Base-by-base conservation (phyloP, 2,797 vertebrate species). In the Hydrolagus colliei region DNA sequence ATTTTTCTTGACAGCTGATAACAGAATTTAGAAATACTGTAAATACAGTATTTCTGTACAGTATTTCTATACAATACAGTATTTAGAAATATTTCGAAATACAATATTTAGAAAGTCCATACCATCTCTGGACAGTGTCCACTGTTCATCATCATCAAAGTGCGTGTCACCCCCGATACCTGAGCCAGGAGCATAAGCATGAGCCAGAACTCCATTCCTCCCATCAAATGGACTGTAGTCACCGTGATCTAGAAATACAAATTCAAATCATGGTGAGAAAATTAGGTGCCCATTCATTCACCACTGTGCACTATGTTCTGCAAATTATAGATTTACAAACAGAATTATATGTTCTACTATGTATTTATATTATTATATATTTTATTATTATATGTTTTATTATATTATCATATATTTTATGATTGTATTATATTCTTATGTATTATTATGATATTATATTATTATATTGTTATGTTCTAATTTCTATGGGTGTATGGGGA, bases 81-180 rank as follows among this genome's bases (percentile, higher is more conserved):
- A 62, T 20, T n/a, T 13, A 27, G 14, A 0, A 16, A 62, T 59
- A n/a, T 13, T 18, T 13, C 16, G 62, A 5, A 32, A 7, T 32
- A n/a, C 20, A 68, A 73, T 18, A 18, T 76, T 14, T n/a, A n/a
- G 13, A 68, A 13, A 80, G 87, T 87, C 72, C 73, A 41, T 78
- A 86, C 85, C 85, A 73, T 86, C 6, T 18, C 14, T 27, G 6
- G 35, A 59, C 52, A 67, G 4, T 86, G 72, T 87, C 87, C 86
- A 88, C 9, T 68, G 79, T 88, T 90, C 78, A 65, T 88, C 86
- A n/a, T 80, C 75, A 87, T 87, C 86, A 67, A 87, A 87, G 72
- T 89, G 76, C 85, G 86, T 32, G 63, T 87, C 59, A 1, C 78
- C 86, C 74, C 77, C 86, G 79, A 87, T 59, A 67, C 73, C 73